Base-by-base conservation (phyloP, 2,888 invertebrate genomes). In the Plebejus argus region DNA sequence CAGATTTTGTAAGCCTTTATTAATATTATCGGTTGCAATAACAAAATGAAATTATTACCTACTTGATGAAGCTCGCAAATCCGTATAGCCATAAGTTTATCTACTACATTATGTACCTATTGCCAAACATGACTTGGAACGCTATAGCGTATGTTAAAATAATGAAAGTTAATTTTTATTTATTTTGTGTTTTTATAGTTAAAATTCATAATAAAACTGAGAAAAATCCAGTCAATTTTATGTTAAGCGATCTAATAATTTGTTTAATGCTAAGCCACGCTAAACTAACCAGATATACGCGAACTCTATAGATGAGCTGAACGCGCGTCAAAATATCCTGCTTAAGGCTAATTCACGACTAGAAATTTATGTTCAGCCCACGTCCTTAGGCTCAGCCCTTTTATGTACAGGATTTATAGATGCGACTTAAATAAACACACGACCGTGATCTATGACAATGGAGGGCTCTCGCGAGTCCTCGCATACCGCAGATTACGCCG, bases 351-450 rank as follows among this genome's bases (percentile, higher is more conserved):
- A 91, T 92, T 90, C 88, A 85, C 86, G 87, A 83, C 85, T 88
- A 86, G 86, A 87, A 89, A 91, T 92, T 93, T 92, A 93, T 92
- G 89, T 83, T 83, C 89, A 84, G 87, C 90, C 91, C 89, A 90
- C 91, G 89, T 87, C 82, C 89, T 92, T 88, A 91, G 92, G 90
- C 91, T 92, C 87, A 86, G 88, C 88, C 87, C 92, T 91, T 92
- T 92, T 91, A 90, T 88, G 91, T 87, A 86, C 81, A 89, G 86
- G 87, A 92, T 93, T 92, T 93, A 93, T 92, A 87, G 87, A 88
- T 86, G 87, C 84, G 87, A 86, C 86, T 86, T 89, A 90, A 90
- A 87, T 90, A 87, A 87, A 82, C 85, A 89, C 89, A 90, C 85
- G 86, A 86, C 87, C 86, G 85, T 87, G 87, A 89, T 88, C 89